Evolutionary conservation across 2,113 vertebrate genomes (phyloP).

Genomic region (Salvelinus namaycush): DNA sequence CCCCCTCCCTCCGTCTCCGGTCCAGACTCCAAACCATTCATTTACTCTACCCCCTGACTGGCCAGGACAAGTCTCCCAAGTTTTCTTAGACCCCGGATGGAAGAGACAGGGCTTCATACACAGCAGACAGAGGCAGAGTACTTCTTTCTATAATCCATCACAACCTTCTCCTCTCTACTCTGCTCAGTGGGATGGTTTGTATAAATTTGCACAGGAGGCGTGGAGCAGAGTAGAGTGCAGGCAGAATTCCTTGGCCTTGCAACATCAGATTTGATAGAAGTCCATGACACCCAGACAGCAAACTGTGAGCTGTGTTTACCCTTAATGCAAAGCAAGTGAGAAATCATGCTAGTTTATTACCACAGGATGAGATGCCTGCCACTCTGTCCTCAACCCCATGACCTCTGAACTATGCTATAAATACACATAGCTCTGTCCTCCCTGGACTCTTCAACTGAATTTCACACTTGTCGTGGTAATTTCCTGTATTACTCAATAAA

Average conservation of each 20-base stretch:
- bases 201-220: constrained; percentile 7
- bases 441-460: not conserved
- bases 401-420: constrained; percentile 10
- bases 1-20: too few species aligned
- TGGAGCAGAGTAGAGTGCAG: not conserved
- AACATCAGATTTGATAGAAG: constrained; percentile 40
- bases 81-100: not conserved
- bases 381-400: constrained; percentile 3
- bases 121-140: not conserved
- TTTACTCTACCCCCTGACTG: not conserved
- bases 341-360: constrained; percentile 60
- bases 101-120: too few species aligned
- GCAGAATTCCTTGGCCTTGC: constrained; percentile 21
- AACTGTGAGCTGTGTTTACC: constrained; percentile 58
- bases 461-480: too few species aligned
- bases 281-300: constrained; percentile 55
- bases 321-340: constrained; percentile 43
- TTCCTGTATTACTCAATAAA: too few species aligned
- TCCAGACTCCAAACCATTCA: not conserved
- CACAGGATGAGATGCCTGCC: constrained; percentile 6
- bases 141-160: constrained; percentile 17
- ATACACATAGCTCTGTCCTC: constrained; percentile 12
- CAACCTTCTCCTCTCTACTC: not conserved
- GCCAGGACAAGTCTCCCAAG: not conserved
- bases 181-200: constrained; percentile 8